Conservation (phyloP, 2,888 invertebrate species). For the Belgica antarctica region DNA sequence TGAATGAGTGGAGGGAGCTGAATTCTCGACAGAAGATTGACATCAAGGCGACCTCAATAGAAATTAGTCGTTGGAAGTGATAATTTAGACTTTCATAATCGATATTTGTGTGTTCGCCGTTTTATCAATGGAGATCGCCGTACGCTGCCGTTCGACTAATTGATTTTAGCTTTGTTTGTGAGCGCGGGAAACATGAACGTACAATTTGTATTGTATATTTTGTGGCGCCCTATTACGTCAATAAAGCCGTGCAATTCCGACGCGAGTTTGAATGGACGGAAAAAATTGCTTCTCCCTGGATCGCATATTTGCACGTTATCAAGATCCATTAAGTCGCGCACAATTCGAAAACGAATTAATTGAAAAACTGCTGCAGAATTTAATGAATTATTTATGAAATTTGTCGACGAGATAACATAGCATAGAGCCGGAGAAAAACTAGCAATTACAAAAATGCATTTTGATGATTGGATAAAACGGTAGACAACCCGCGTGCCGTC, state of each 20-base stretch:
- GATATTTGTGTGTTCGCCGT: not conserved
- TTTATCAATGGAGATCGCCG: slow-evolving; percentile 29
- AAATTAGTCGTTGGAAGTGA: slow-evolving; percentile 16
- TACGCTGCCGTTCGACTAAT: slow-evolving; percentile 8
- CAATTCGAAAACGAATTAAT: not conserved
- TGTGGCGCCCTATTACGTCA: slow-evolving; percentile 40
- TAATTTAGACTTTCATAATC: not conserved
- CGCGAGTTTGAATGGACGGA: not conserved
- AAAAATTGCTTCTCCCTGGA: not conserved
- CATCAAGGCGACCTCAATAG: slow-evolving; percentile 10
- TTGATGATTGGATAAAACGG: not conserved
- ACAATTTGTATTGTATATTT: slow-evolving; percentile 12
- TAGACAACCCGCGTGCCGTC: not conserved
- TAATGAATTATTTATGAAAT: slow-evolving; percentile 17
- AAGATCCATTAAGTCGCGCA: not conserved
- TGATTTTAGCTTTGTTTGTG: slow-evolving; percentile 15
- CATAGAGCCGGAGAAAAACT: not conserved
- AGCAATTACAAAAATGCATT: slow-evolving; percentile 13
- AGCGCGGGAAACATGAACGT: not conserved
- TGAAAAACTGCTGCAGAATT: not conserved
- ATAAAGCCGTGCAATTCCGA: slow-evolving; percentile 10
- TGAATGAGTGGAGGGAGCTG: slow-evolving; percentile 10
- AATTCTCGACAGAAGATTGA: slow-evolving; percentile 13
- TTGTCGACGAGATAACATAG: not conserved
- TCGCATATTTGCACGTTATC: slow-evolving; percentile 1